Conservation (phyloP, 2,888 invertebrate species). For the Meliscaeva auricollis region DNA sequence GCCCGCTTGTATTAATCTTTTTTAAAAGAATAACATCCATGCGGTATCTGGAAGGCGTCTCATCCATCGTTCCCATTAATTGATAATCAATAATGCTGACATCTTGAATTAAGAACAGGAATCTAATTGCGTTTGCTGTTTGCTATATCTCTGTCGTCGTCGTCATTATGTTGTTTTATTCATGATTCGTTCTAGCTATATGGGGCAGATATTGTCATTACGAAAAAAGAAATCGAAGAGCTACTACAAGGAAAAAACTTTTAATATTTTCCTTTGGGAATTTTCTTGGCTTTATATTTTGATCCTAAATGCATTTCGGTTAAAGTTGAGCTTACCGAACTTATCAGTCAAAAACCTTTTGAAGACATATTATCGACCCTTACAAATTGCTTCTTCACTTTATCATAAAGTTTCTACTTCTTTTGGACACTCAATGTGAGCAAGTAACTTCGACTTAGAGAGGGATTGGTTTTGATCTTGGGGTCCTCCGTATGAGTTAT, state of each 20-base stretch:
- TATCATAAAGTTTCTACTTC: not conserved
- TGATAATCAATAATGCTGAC: constrained; percentile 75
- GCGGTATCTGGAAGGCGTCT: constrained; percentile 62
- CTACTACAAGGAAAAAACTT: no score
- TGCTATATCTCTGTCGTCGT: constrained; percentile 22
- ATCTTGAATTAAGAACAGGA: constrained; percentile 72
- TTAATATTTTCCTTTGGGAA: no score
- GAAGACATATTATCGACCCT: no score
- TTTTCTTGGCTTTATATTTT: no score
- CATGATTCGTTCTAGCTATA: not conserved
- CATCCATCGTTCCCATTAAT: constrained; percentile 72
- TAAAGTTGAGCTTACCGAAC: no score
- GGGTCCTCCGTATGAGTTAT: not conserved
- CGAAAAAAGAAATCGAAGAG: not conserved
- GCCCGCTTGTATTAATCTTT: not conserved
- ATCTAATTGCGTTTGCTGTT: constrained; percentile 72
- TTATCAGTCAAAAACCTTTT: no score
- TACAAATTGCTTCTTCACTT: no score
- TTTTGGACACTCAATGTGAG: no score
- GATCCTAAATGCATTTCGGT: no score
- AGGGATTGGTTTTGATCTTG: not conserved
- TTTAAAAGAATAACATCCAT: constrained; percentile 16
- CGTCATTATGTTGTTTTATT: not conserved
- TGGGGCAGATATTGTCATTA: constrained; percentile 14
- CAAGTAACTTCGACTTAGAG: not conserved